Base-by-base conservation (phyloP, 2,888 invertebrate genomes). In the Amblyteles armatorius region DNA sequence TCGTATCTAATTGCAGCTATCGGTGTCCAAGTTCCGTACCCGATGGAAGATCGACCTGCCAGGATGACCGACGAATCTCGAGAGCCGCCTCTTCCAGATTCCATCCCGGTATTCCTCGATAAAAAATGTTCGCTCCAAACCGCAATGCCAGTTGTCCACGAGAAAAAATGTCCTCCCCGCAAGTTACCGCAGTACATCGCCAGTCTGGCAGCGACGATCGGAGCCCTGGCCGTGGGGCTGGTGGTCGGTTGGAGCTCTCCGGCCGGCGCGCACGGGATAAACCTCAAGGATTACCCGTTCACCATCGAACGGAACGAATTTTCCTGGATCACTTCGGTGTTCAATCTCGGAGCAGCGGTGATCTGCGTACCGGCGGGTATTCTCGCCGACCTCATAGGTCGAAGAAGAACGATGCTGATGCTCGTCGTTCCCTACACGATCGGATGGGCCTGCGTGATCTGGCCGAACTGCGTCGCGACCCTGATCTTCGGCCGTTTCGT, bases 161-260 rank as follows among this genome's bases (percentile, higher is more conserved):
- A 48, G 44, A 48, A 48, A 13, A 48, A 48, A 48, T 48, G 44
- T 48, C 44, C 44, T 48, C 79, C 73, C 7, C 68, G 83, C 6
- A 95, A 95, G 88, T 90, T 95, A 48, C 96, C 96, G 0, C 96
- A 96, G 91, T 96, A 96, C 89, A 93, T 96, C 29, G 96, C 96
- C 29, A 96, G 96, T 13, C 88, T 96, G 73, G 94, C 96, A 89
- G 96, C 97, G 9, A 97, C 97, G 55, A 94, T 97, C 78, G 97
- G 97, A 52, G 97, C 97, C 0, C 94, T 97, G 79, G 97, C 97
- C 1, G 96, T 96, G 73, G 97, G 97, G 89, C 95, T 96, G 19
- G 95, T 97, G 77, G 94, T 97, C 7, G 97, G 96, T 60, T 98
- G 97, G 97, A 96, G 97, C 1, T 96, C 97, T 0, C 96, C 97